Base-by-base conservation (phyloP, 1,140 invertebrate species). In the Hypsibius dujardini region DNA sequence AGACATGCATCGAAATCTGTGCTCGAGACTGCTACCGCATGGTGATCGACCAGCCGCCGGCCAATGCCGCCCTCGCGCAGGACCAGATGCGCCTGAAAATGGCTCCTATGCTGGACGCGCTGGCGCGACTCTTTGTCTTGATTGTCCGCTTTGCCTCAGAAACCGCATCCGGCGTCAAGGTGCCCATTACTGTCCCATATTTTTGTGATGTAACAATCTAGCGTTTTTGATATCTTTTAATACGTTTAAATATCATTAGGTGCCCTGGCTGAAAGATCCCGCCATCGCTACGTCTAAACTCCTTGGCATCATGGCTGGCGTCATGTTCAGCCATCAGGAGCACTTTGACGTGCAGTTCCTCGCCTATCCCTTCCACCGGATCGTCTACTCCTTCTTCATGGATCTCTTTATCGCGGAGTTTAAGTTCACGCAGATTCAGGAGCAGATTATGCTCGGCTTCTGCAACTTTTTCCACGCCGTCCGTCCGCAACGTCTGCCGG, bases 341-440 rank as follows among this genome's bases (percentile, higher is more conserved):
- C 85, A 83, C 12, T 81, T 82, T 71, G 87, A 81, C 82, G 84
- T 84, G 0, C 90, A 94, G 70, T 98, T 99, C 81, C 92, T 97
- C 76, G 93, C 97, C 78, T 81, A 98, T 71, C 92, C 95, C 0
- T 99, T 98, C 81, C 94, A 98, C 77, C 84, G 96, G 46, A 91
- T 98, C 72, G 3, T 67, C 45, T 67, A 67, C 45, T 67, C 62
- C 3, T 67, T 67, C 42, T 67, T 67, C 62, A 67, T 67, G 62
- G 62, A 67, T 67, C 62, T 67, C 7, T 67, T 67, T 42, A 67
- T 67, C 45, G 3, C 7, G 7, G 62, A 67, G 62, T 67, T 67
- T 42, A 67, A 67, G 70, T 70, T 46, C 45, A 12, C 28, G 12
- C 42, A 7, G 14, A 72, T 47, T n/a, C 67, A 47, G 42, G 62